Conservation (phyloP, 2,888 invertebrate genomes). For the Himalopsyche kuldschensis region DNA sequence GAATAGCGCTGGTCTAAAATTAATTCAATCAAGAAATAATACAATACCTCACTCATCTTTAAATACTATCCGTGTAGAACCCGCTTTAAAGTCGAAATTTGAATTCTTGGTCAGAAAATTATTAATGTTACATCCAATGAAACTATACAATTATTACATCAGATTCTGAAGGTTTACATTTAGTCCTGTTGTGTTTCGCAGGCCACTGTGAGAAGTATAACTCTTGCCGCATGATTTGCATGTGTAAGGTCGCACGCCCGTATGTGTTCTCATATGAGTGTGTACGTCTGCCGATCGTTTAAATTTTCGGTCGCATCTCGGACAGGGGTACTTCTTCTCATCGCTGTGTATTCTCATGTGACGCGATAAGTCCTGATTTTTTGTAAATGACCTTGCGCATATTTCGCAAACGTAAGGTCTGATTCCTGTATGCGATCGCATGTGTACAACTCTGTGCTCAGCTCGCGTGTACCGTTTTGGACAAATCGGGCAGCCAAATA, state of each 20-base stretch:
- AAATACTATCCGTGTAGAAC: too few relatives aligned
- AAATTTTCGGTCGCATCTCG: slow-evolving; percentile 42
- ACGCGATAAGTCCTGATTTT: slow-evolving; percentile 43
- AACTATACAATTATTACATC: not conserved
- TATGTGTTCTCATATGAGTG: slow-evolving; percentile 44
- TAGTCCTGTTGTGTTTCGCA: slow-evolving; percentile 43
- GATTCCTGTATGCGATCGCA: slow-evolving; percentile 55
- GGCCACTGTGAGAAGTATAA: slow-evolving; percentile 44
- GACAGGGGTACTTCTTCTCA: slow-evolving; percentile 44
- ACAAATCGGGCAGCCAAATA: slow-evolving; percentile 48
- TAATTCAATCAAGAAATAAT: too few relatives aligned
- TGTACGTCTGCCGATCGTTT: slow-evolving; percentile 44
- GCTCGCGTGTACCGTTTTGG: slow-evolving; percentile 48
- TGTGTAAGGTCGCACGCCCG: slow-evolving; percentile 42
- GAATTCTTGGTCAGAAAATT: too few relatives aligned
- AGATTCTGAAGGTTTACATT: slow-evolving; percentile 27
- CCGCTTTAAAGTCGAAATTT: too few relatives aligned
- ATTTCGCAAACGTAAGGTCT: slow-evolving; percentile 56
- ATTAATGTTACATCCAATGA: too few relatives aligned
- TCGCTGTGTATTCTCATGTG: slow-evolving; percentile 45
- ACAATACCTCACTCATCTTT: too few relatives aligned
- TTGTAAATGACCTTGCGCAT: slow-evolving; percentile 49
- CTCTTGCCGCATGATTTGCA: slow-evolving; percentile 43
- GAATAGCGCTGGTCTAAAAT: too few relatives aligned
- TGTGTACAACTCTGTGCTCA: slow-evolving; percentile 54